A percentile compares a stretch with the other conserved stretches of the same genome.
Conservation (phyloP, 2,797 vertebrate species). For the Trachops cirrhosus region DNA sequence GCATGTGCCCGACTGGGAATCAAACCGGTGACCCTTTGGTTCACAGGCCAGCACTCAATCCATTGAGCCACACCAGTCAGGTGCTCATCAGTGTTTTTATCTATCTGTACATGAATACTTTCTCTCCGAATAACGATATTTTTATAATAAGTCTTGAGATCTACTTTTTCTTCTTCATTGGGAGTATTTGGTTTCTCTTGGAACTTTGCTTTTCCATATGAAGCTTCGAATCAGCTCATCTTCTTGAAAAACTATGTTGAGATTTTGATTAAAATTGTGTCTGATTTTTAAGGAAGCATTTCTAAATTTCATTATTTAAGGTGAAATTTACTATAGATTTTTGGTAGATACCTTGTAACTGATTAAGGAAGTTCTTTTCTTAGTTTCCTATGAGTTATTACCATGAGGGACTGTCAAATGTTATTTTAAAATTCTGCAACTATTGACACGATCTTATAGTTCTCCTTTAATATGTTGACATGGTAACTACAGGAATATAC, state of each 20-base stretch:
- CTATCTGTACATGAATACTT: not conserved
- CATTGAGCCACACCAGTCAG: no score
- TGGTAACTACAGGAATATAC: not conserved
- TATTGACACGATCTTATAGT: not conserved
- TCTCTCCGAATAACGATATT: not conserved
- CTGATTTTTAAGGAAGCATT: not conserved
- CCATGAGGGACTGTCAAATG: not conserved
- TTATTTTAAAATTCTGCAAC: constrained; percentile 4
- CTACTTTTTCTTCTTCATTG: not conserved
- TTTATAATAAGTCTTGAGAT: not conserved
- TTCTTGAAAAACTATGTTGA: not conserved
- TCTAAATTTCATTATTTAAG: not conserved
- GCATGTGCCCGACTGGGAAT: no score
- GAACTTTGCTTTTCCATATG: not conserved
- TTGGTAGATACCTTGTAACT: not conserved
- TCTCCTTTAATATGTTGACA: not conserved
- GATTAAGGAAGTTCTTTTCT: not conserved
- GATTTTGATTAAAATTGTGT: not conserved
- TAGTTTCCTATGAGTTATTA: not conserved
- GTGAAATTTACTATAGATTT: not conserved
- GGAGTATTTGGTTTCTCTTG: not conserved
- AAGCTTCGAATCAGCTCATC: not conserved
- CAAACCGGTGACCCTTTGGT: no score
- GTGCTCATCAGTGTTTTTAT: not conserved
- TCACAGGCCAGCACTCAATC: no score